Conservation (phyloP, 1,140 invertebrate species). For the Pseudomyrmex cubaensis region DNA sequence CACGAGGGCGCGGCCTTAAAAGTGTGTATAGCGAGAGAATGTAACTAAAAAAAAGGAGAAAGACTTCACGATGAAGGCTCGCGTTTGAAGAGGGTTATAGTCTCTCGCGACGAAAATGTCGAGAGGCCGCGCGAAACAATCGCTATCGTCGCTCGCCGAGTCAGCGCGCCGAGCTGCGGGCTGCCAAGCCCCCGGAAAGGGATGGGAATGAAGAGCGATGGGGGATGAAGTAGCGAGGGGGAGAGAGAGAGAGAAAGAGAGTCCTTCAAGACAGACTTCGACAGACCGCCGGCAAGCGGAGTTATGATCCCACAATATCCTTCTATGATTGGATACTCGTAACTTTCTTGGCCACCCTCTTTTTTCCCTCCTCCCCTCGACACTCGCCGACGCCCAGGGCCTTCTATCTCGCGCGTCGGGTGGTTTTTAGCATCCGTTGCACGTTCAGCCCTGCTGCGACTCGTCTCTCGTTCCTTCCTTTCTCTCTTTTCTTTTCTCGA, state of each 20-base stretch:
- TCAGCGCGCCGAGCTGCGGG: constrained; percentile 63
- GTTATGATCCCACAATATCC: constrained; percentile 80
- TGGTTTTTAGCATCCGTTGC: constrained; percentile 63
- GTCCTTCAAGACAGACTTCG: constrained; percentile 73
- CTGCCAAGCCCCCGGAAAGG: constrained; percentile 7
- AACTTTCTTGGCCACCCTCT: constrained; percentile 67
- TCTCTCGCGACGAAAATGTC: constrained; percentile 14
- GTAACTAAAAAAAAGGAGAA: not conserved
- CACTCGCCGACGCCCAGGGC: constrained; percentile 1
- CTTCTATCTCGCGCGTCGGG: constrained; percentile 36
- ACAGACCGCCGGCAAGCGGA: constrained; percentile 66
- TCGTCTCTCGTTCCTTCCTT: constrained; percentile 42
- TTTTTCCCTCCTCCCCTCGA: constrained; percentile 34
- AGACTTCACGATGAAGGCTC: not conserved
- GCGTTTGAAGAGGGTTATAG: constrained; percentile 10
- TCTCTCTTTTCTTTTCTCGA: not conserved
- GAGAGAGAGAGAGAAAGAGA: constrained; percentile 36
- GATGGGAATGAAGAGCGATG: constrained; percentile 53
- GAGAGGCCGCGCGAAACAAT: constrained; percentile 71
- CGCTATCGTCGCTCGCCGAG: constrained; percentile 69
- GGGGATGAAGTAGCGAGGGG: constrained; percentile 44
- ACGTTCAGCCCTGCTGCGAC: constrained; percentile 65
- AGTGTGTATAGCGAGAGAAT: not conserved
- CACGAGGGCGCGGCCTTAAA: not conserved
- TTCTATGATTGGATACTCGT: constrained; percentile 78